A percentile compares a stretch with the other conserved stretches of the same genome.
These are phyloP conservation scores for Drosophila tripunctata DNA, from an alignment of 2,888 invertebrate genomes.

Conservation along the genomic window DNA sequence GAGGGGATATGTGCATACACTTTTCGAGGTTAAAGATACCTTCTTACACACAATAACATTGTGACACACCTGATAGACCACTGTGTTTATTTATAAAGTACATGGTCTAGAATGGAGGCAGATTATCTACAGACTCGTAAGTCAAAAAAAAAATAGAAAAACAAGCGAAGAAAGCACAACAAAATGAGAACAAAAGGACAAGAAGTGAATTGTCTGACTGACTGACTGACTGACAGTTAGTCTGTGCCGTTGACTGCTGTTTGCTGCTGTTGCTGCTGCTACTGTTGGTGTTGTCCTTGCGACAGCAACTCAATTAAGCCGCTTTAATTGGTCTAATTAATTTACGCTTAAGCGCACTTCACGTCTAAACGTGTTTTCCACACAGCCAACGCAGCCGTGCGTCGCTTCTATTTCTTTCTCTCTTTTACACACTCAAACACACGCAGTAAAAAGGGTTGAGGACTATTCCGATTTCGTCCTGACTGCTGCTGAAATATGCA, in stretches of 20 bases:
- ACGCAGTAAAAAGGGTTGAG: constrained; percentile 56
- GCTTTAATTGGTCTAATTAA: constrained; percentile 84
- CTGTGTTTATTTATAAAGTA: too few species aligned
- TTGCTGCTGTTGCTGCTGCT: background rate
- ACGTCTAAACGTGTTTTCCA: constrained; percentile 76
- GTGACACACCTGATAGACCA: too few species aligned
- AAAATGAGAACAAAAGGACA: constrained; percentile 3
- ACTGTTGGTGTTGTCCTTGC: constrained; percentile 41
- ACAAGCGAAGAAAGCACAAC: constrained; percentile 4
- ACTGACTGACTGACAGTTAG: constrained; percentile 27
- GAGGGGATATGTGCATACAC: too few species aligned
- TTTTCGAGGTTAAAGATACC: too few species aligned
- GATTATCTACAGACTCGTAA: constrained; percentile 27
- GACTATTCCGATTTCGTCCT: constrained; percentile 7
- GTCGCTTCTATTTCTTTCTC: background rate
- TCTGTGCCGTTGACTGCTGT: constrained; percentile 28
- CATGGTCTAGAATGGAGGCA: constrained; percentile 28
- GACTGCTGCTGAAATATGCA: constrained; percentile 61
- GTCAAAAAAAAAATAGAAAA: constrained; percentile 21
- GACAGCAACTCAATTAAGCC: constrained; percentile 83
- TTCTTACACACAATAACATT: too few species aligned
- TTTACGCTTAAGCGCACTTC: constrained; percentile 82
- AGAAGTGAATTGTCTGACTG: background rate
- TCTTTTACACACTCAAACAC: background rate
- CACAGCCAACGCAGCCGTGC: constrained; percentile 50